phyloP scores from a whole-genome alignment of 2,113 vertebrate genomes.

The Callaeas wilsoni region DNA sequence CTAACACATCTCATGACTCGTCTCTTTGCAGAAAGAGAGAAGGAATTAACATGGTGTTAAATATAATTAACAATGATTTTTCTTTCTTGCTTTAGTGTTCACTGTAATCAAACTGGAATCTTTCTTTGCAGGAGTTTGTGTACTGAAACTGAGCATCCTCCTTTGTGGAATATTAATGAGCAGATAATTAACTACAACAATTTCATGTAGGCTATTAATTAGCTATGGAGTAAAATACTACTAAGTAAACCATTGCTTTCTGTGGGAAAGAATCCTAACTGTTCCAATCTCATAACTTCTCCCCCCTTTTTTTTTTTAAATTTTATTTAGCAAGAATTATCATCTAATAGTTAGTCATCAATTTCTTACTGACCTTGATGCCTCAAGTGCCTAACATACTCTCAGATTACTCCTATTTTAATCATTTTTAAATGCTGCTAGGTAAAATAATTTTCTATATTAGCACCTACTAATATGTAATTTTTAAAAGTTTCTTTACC shows the following conservation, averaged over 20 bases:
- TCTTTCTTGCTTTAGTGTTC: background rate
- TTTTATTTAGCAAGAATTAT: background rate
- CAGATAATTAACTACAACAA: background rate
- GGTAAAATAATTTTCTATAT: background rate
- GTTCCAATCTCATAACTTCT: background rate
- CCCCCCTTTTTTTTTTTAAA: background rate
- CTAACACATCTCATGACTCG: background rate
- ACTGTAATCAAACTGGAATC: background rate
- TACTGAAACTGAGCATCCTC: background rate
- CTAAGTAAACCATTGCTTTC: background rate
- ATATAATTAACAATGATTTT: background rate
- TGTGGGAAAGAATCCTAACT: background rate
- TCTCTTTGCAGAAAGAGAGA: background rate
- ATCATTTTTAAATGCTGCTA: background rate
- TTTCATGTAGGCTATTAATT: conserved; percentile 18
- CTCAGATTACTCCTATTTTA: background rate
- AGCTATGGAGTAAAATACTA: background rate
- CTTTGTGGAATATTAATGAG: conserved; percentile 14
- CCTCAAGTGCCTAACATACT: background rate
- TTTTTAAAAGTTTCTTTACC: background rate
- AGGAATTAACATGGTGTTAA: background rate
- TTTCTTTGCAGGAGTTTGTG: background rate
- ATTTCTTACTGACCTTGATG: background rate
- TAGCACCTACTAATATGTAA: background rate
- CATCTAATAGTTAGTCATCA: background rate